A percentile compares a stretch with the other conserved stretches of the same genome.
Conservation (phyloP, 2,797 vertebrate species). For the Hippopotamyrus pictus region DNA sequence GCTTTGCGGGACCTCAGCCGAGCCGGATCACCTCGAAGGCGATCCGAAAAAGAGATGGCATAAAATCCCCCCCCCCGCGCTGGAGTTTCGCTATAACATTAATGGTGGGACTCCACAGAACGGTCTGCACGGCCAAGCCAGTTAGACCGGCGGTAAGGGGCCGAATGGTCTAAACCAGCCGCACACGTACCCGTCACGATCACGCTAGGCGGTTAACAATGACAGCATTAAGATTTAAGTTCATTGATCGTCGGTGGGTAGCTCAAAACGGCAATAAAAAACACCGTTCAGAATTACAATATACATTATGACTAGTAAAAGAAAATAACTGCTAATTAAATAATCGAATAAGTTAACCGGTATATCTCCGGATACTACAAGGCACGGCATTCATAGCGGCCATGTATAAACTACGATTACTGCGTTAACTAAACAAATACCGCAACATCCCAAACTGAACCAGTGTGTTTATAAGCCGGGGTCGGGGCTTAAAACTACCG, state of each 20-base stretch:
- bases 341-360: not conserved
- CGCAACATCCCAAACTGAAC: conserved; percentile 5
- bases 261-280: not conserved
- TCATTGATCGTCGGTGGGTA: not conserved
- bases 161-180: not conserved
- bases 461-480: not conserved
- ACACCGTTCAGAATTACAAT: not conserved
- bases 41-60: not conserved
- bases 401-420: not conserved
- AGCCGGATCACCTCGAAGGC: not conserved
- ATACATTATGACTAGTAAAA: not conserved
- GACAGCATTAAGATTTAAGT: not conserved
- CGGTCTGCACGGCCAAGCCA: not conserved
- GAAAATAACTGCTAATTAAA: not conserved
- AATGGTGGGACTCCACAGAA: not conserved
- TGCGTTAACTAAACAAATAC: conserved; percentile 1
- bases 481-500: not conserved
- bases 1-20: not conserved
- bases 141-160: not conserved
- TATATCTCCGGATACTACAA: not conserved
- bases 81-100: not conserved
- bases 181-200: conserved; percentile 2
- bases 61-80: not conserved
- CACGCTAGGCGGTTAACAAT: not conserved
- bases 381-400: not conserved